Evolutionary conservation across 2,113 vertebrate genomes (phyloP), one percentile per base, ranked within the genome.

Genomic region (Anguilla japonica): DNA sequence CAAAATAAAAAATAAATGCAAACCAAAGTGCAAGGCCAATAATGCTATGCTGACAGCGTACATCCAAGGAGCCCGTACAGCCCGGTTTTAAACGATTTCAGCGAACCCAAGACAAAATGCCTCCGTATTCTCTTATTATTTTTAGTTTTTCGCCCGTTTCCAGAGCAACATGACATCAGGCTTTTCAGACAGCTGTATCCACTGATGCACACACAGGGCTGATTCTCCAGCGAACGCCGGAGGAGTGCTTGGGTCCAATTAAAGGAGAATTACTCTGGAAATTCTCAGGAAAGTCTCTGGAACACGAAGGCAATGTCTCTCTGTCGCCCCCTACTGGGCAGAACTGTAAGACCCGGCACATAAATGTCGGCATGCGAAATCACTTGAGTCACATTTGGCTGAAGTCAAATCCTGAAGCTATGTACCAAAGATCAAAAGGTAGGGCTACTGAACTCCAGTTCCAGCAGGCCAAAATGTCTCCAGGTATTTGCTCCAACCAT

Each of bases 141-240:
- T 13, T 53, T 26, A 56, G 1, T 75, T 96, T 94, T 96, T 95
- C 91, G 94, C 91, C 95, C 86, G 95, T 96, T 95, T 94, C 96
- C 93, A 95, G 89, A 91, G 94, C 92, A 96, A 96, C 96, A 96
- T 96, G 94, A 96, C 96, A 95, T 96, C 95, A 96, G 94, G 93
- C 92, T 95, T 8, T 8, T 93, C 94, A 96, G 95, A 96, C 96
- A 96, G 95, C 96, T 96, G 96, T 94, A 95, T 96, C 94, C 94
- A 89, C 93, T 87, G 94, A 91, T 94, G 89, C 93, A 34, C 34
- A 96, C 94, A 94, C 94, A 95, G 94, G 95, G 96, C 95, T 91
- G 96, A 96, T 89, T 87, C 93, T 92, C 95, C 94, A 88, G 92
- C 90, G 87, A 91, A 93, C 57, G 43, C 86, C 91, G 90, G 90